Percentiles rank a stretch among this genome's conserved stretches.
Conservation (phyloP, 2,888 invertebrate species). For the Trilocha varians region DNA sequence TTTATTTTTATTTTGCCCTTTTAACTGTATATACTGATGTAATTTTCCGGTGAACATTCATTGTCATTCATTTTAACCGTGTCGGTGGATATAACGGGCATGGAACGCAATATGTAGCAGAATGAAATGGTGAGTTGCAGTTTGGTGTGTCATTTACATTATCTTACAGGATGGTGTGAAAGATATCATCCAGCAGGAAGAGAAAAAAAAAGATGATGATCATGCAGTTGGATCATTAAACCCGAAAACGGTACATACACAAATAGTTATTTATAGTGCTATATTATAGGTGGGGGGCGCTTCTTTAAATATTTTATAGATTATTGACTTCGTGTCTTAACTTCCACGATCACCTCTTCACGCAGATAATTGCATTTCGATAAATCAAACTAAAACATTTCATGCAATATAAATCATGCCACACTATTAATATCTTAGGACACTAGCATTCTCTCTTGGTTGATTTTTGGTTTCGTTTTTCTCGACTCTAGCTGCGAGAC, state of each 20-base stretch:
- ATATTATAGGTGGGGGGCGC: neutral
- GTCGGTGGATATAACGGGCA: neutral
- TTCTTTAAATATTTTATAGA: neutral
- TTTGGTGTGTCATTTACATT: conserved; percentile 56
- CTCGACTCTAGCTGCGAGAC: neutral
- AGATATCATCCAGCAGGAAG: conserved; percentile 46
- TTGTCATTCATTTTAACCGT: neutral
- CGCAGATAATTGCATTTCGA: neutral
- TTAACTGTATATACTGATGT: neutral
- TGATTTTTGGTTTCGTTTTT: neutral
- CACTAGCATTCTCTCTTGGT: neutral
- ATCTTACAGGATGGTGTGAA: conserved; percentile 59
- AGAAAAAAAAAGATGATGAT: conserved; percentile 50
- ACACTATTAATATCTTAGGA: neutral
- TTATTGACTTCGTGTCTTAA: neutral
- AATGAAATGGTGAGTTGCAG: conserved; percentile 11
- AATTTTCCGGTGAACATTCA: neutral
- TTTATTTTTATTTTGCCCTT: conserved; percentile 40
- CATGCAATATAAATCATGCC: neutral
- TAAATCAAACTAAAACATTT: too few relatives aligned
- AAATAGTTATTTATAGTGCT: neutral
- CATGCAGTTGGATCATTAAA: conserved; percentile 31
- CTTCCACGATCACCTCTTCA: neutral
- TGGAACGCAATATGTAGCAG: neutral
- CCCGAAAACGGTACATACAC: conserved; percentile 44